phyloP scores from a whole-genome alignment of 2,888 invertebrate genomes.

The Rhamnusium bicolor region DNA sequence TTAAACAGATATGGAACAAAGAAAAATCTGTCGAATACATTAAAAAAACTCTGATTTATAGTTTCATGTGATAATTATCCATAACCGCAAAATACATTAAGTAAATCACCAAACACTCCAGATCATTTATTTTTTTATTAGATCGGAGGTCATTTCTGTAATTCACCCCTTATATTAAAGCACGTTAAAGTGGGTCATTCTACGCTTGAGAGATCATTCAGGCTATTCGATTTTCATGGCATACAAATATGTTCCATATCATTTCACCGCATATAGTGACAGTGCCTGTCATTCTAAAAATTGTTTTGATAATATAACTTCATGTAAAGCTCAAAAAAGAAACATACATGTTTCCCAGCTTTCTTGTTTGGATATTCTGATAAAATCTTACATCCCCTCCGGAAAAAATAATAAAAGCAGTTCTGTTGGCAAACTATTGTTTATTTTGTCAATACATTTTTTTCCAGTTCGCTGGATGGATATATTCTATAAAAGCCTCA shows the following conservation, averaged over 20 bases:
- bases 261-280: constrained; percentile 8
- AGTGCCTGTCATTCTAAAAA: not conserved
- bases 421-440: not conserved
- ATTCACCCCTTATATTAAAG: not conserved
- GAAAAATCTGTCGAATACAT: no score
- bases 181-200: constrained; percentile 21
- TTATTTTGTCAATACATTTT: not conserved
- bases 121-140: not conserved
- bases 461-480: not conserved
- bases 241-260: constrained; percentile 24
- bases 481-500: not conserved
- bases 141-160: constrained; percentile 5
- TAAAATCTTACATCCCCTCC: not conserved
- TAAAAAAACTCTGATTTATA: not conserved
- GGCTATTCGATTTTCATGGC: constrained; percentile 16
- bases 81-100: not conserved
- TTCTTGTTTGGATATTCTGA: not conserved
- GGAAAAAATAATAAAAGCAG: not conserved
- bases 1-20: no score
- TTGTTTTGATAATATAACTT: not conserved
- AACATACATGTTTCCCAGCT: not conserved
- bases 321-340: not conserved
- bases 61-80: not conserved
- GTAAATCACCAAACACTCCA: not conserved
- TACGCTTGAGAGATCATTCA: constrained; percentile 14